A percentile compares a stretch with the other conserved stretches of the same genome.
Evolutionary conservation across 2,888 invertebrate genomes (phyloP).

Genomic region (Caenorhabditis auriculariae): DNA sequence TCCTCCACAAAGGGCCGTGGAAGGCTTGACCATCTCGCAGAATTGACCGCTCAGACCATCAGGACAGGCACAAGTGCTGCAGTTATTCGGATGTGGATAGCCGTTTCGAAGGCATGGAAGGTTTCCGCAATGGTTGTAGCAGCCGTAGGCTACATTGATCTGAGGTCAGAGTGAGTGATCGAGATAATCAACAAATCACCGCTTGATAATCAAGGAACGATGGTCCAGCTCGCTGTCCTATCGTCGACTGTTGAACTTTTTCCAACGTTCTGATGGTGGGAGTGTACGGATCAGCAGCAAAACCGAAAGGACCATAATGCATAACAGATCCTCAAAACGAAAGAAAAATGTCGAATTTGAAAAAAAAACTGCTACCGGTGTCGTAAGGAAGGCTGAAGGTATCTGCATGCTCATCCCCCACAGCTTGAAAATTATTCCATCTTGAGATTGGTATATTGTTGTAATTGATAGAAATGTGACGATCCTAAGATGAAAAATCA

Average conservation of each 20-base stretch:
- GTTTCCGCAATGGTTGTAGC: constrained; percentile 38
- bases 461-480: constrained; percentile 57
- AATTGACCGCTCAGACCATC: constrained; percentile 51
- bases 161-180: constrained; percentile 9
- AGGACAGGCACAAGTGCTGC: constrained; percentile 55
- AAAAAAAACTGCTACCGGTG: constrained; percentile 40
- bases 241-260: constrained; percentile 48
- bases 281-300: constrained; percentile 55
- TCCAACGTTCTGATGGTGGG: constrained; percentile 59
- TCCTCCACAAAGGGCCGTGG: constrained; percentile 50
- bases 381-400: constrained; percentile 59
- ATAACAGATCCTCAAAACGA: constrained; percentile 30
- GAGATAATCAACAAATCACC: constrained; percentile 20
- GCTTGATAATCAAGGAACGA: constrained; percentile 60
- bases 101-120: constrained; percentile 41
- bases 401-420: constrained; percentile 52
- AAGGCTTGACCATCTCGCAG: constrained; percentile 49
- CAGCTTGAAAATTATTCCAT: constrained; percentile 62
- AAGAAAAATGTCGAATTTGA: neutral
- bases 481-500: constrained; percentile 29
- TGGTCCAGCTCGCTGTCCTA: constrained; percentile 60
- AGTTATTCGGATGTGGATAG: constrained; percentile 60
- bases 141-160: constrained; percentile 60
- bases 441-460: constrained; percentile 55
- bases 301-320: constrained; percentile 62